Evolutionary conservation across 2,888 invertebrate genomes (phyloP), one percentile per base, ranked within the genome.

Genomic region (Pyrocoelia pectoralis): DNA sequence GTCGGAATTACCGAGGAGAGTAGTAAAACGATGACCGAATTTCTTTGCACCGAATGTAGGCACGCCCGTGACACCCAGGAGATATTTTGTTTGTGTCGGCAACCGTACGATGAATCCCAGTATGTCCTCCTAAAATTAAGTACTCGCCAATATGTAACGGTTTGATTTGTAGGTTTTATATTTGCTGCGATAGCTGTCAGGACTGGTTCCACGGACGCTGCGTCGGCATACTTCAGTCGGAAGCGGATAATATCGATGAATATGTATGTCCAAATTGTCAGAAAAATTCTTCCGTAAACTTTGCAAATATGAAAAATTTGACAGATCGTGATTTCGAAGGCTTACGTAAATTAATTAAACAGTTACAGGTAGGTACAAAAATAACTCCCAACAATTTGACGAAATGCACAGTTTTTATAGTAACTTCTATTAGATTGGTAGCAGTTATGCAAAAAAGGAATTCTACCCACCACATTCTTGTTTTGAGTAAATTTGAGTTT

Each of bases 131-230:
- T 43, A 5, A 38, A 38, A 9, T 9, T n/a, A 38, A n/a, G n/a
- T n/a, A n/a, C n/a, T n/a, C n/a, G n/a, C n/a, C n/a, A n/a, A 24
- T 24, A 5, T 5, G 24, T 24, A 24, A 24, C 24, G 6, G 3
- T 24, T 24, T 6, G 6, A 12, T 69, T 57, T 84, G 40, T 79
- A 95, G 95, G 82, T 98, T 98, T 86, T 99, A 98, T 82, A 97
- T 99, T 76, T 98, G 97, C 79, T 99, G 99, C 81, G 99, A 99
- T 84, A 90, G 93, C 68, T 99, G 99, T 82, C 96, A 98, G 81
- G 98, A 97, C 82, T 99, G 99, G 99, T 98, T 97, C 84, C 98
- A 98, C 81, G 98, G 98, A 5, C 88, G 94, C 61, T 98, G 98
- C 82, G 98, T 98, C 46, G 98, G 98, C 38, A 94, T 97, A 75